Evolutionary conservation across 1,140 invertebrate genomes (phyloP), one percentile per base, ranked within the genome.

Genomic region (Pollicipes pollicipes): DNA sequence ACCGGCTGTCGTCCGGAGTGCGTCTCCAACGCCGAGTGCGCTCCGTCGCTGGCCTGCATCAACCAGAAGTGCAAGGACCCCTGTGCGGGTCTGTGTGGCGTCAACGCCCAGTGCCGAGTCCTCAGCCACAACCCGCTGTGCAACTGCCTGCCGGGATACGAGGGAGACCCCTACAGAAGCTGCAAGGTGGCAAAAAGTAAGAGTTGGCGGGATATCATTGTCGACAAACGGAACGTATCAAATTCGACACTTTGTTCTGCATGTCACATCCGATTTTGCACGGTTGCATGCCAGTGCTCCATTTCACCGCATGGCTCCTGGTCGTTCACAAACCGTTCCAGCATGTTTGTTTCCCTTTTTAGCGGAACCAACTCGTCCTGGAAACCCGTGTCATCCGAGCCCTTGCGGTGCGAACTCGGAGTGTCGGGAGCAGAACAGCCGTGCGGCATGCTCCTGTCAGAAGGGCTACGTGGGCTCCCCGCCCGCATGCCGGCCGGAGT

Each of bases 21-120:
- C 77, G 83, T 87, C 24, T 83, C 84, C 63, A 86, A 87, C 76
- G 81, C 82, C 29, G 87, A 89, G 77, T 89, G 87, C 74, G 82
- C 85, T 66, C 82, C 82, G 69, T 83, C 86, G 73, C 81, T 82
- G 73, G 85, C 86, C 27, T 79, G 78, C 70, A 66, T 74, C 27
- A 83, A 84, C 32, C 86, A 88, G 74, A 91, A 90, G 77, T 93
- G 90, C 77, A 82, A 81, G 69, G 89, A 93, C 81, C 91, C 91
- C 8, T 95, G 91, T 75, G 81, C 84, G 26, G 87, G 87, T 68
- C 87, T 86, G 13, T 94, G 90, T 74, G 84, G 85, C 13, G 69
- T 82, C 26, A 72, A 76, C 66, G 75, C 77, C 37, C 69, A 70
- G n/a, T 77, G 76, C 72, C 30, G 70, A n/a, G 73, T 75, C 16